These are phyloP conservation scores for Zootermopsis nevadensis DNA, from an alignment of 2,888 invertebrate genomes.

Conservation along the genomic window DNA sequence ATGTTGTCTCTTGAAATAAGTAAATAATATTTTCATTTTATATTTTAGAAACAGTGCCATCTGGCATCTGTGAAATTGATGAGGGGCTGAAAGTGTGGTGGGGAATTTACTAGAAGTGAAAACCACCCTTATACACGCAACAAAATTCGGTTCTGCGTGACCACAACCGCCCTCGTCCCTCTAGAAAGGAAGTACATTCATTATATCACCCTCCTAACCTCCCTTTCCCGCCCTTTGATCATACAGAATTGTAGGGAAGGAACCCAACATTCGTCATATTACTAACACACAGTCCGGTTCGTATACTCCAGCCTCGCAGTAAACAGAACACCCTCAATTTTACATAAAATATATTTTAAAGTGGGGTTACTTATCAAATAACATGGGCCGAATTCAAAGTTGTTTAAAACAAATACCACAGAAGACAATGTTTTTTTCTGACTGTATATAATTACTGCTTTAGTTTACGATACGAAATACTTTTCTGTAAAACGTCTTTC, in stretches of 20 bases:
- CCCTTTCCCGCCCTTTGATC: slow-evolving; percentile 24
- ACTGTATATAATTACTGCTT: too few relatives aligned
- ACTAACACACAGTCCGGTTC: not conserved
- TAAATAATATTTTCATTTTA: not conserved
- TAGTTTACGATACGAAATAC: too few relatives aligned
- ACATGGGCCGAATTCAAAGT: not conserved
- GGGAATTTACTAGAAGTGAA: not conserved
- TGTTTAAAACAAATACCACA: too few relatives aligned
- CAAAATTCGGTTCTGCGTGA: slow-evolving; percentile 36
- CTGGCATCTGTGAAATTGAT: slow-evolving; percentile 29
- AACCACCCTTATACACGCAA: slow-evolving; percentile 36
- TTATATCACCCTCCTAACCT: slow-evolving; percentile 19
- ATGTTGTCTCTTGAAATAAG: not conserved
- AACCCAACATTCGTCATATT: not conserved
- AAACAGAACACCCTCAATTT: not conserved
- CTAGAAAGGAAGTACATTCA: not conserved
- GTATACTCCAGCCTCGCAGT: not conserved
- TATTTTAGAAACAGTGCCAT: slow-evolving; percentile 22
- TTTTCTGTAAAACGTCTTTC: too few relatives aligned
- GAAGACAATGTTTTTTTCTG: too few relatives aligned
- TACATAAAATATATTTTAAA: not conserved
- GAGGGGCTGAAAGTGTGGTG: not conserved
- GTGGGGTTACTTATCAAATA: not conserved
- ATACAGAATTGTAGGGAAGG: slow-evolving; percentile 15
- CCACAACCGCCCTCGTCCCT: slow-evolving; percentile 21